Conservation (phyloP, 2,113 vertebrate genomes). For the Uria lomvia region DNA sequence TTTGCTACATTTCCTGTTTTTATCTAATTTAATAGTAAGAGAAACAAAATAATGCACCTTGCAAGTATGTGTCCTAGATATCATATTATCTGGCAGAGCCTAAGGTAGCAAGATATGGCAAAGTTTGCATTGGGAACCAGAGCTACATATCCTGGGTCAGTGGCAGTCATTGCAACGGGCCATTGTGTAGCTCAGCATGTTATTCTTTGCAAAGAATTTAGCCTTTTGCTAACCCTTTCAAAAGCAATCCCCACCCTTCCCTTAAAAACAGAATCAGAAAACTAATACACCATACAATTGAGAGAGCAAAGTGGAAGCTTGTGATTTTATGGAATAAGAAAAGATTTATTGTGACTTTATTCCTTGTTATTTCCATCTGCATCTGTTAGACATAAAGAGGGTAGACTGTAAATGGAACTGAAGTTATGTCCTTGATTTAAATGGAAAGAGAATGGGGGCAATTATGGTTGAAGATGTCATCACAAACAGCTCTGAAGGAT, state of each 20-base stretch:
- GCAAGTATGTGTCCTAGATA: not conserved
- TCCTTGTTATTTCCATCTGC: constrained; percentile 1
- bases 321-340: constrained; percentile 23
- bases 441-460: not conserved
- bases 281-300: not conserved
- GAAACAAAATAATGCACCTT: not conserved
- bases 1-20: not conserved
- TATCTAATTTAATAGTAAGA: not conserved
- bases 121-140: not conserved
- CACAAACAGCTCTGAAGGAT: not conserved
- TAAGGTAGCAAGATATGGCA: not conserved
- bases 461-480: not conserved
- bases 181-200: not conserved
- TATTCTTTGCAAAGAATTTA: not conserved
- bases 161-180: not conserved
- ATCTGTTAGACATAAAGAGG: not conserved
- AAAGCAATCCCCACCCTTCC: not conserved
- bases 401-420: not conserved
- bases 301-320: not conserved
- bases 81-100: not conserved
- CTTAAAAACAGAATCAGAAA: constrained; percentile 13
- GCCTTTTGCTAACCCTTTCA: not conserved
- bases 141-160: not conserved
- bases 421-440: not conserved
- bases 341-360: constrained; percentile 22